Conservation (phyloP, 1,140 invertebrate genomes). For the Drosophila ohnishii region DNA sequence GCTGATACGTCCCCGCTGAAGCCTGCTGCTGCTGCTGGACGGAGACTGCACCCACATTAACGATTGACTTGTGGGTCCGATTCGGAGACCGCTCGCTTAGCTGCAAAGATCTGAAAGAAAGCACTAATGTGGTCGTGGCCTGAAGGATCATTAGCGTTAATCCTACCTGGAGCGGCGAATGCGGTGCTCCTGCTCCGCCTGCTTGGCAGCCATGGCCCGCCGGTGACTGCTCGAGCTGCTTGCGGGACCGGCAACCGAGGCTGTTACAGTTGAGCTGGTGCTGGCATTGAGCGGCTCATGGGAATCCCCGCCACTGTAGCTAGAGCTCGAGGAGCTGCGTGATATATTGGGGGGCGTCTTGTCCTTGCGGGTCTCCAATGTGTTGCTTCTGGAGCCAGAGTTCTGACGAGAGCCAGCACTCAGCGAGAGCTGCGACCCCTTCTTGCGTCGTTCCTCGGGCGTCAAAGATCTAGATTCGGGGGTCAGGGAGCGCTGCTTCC, state of each 20-base stretch:
- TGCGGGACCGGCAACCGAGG: neutral
- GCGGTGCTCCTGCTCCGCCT: conserved; percentile 73
- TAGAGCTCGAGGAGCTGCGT: conserved; percentile 81
- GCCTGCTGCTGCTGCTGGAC: conserved; percentile 37
- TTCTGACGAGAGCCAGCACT: conserved; percentile 71
- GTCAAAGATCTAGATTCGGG: conserved; percentile 79
- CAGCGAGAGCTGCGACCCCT: conserved; percentile 75
- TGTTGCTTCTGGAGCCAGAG: conserved; percentile 75
- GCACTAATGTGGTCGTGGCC: too few species aligned
- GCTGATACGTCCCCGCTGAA: conserved; percentile 44
- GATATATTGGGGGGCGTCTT: conserved; percentile 74
- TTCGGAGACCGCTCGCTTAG: conserved; percentile 80
- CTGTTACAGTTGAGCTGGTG: conserved; percentile 23
- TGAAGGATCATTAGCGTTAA: too few species aligned
- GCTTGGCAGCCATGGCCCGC: conserved; percentile 56
- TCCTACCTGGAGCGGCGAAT: conserved; percentile 79
- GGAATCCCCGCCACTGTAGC: conserved; percentile 74
- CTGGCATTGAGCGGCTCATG: conserved; percentile 56
- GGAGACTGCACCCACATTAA: conserved; percentile 50
- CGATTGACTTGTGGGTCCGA: conserved; percentile 71
- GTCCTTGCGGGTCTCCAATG: conserved; percentile 73
- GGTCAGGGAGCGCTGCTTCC: conserved; percentile 80
- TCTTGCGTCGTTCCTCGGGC: conserved; percentile 76
- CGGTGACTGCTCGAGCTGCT: conserved; percentile 40
- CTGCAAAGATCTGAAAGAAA: conserved; percentile 73